Percentiles rank a stretch among this genome's conserved stretches.
phyloP scores from a whole-genome alignment of 2,113 vertebrate species.

The Scalopus aquaticus region DNA sequence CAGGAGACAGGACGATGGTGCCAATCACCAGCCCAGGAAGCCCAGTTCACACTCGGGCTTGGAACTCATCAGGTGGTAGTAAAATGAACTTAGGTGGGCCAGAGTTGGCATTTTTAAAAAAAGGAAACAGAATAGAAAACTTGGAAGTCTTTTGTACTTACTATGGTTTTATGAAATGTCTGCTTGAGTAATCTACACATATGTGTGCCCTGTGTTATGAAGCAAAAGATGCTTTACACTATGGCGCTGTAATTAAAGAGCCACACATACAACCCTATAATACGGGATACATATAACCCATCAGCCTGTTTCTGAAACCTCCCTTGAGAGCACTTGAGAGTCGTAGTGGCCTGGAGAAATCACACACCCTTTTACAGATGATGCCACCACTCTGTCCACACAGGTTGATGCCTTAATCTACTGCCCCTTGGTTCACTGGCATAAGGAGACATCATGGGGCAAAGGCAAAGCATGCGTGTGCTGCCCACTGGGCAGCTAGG shows the following conservation, averaged over 20 bases:
- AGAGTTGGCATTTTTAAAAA: neutral
- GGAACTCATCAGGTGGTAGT: neutral
- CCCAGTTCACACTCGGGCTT: neutral
- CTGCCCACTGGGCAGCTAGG: neutral
- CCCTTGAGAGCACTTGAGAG: neutral
- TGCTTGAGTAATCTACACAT: neutral
- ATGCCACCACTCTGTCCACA: neutral
- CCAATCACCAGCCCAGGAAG: neutral
- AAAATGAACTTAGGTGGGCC: neutral
- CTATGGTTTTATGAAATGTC: neutral
- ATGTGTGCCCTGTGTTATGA: neutral
- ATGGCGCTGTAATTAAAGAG: neutral
- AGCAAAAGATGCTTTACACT: neutral
- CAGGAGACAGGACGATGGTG: accelerated
- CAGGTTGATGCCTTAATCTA: neutral
- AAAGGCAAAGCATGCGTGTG: neutral
- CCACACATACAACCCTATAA: neutral
- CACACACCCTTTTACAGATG: neutral
- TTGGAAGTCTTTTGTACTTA: neutral
- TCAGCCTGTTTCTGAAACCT: neutral
- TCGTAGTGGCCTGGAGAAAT: neutral
- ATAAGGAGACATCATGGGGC: neutral
- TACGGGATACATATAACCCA: neutral
- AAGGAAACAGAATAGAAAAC: neutral
- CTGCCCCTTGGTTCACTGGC: neutral